Conservation (phyloP, 2,113 vertebrate genomes). For the Mola mola region DNA sequence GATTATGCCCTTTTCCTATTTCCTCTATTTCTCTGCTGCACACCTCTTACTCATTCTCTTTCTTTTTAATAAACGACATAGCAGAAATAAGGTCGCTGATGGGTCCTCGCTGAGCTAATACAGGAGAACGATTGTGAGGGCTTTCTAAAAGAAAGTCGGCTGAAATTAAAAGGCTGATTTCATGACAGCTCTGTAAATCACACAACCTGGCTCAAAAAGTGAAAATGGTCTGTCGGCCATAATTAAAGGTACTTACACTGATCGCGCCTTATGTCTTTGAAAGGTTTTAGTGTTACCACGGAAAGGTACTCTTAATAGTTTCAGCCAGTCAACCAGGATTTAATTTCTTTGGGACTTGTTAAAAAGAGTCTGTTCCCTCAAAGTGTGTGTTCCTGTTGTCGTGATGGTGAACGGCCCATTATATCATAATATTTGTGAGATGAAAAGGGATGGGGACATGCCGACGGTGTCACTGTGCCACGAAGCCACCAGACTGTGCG, state of each 20-base stretch:
- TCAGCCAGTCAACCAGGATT: slow-evolving; percentile 32
- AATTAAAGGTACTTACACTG: slow-evolving; percentile 53
- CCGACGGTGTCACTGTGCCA: slow-evolving; percentile 54
- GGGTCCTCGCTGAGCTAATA: slow-evolving; percentile 50
- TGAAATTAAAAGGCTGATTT: slow-evolving; percentile 73
- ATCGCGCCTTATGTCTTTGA: slow-evolving; percentile 46
- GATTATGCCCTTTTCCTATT: slow-evolving; percentile 51
- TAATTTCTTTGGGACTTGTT: slow-evolving; percentile 30
- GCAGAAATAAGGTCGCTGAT: slow-evolving; percentile 40
- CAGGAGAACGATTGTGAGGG: slow-evolving; percentile 65
- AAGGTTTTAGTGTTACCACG: slow-evolving; percentile 15
- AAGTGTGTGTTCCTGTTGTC: slow-evolving; percentile 37
- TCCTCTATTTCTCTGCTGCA: slow-evolving; percentile 16
- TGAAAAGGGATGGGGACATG: slow-evolving; percentile 16
- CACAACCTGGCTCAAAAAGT: slow-evolving; percentile 17
- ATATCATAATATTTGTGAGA: slow-evolving; percentile 21
- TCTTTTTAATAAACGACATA: slow-evolving; percentile 38
- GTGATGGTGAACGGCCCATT: slow-evolving; percentile 46
- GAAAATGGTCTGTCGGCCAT: slow-evolving; percentile 58
- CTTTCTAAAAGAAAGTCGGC: slow-evolving; percentile 56
- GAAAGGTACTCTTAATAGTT: slow-evolving; percentile 44
- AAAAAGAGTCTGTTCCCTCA: too few relatives aligned
- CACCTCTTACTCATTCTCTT: not conserved
- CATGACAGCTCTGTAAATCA: slow-evolving; percentile 67
- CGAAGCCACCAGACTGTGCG: slow-evolving; percentile 43